Conservation (phyloP, 2,797 vertebrate genomes). For the Etheostoma perlongum region DNA sequence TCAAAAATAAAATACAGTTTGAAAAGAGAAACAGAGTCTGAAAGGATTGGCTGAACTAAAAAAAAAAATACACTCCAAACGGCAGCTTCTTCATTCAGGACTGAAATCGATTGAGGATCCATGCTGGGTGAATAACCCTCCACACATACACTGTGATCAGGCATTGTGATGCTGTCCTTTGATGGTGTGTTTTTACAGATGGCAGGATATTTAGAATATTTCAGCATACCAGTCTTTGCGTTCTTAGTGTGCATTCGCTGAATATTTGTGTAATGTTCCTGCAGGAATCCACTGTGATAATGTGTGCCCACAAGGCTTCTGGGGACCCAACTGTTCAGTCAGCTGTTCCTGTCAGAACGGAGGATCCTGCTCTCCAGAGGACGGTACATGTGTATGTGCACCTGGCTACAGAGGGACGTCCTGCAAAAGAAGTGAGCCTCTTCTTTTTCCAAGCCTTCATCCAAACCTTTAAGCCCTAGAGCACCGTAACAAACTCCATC, state of each 20-base stretch:
- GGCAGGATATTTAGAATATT: conserved; percentile 50
- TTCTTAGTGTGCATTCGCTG: conserved; percentile 48
- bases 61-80: conserved; percentile 55
- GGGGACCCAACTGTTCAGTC: conserved; percentile 98
- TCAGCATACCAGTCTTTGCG: conserved; percentile 40
- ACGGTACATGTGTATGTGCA: conserved; percentile 95
- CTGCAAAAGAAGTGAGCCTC: conserved; percentile 96
- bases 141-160: conserved; percentile 49
- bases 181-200: conserved; percentile 60
- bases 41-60: conserved; percentile 70
- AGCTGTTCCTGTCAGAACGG: conserved; percentile 97
- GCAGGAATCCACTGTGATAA: conserved; percentile 96
- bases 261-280: conserved; percentile 65
- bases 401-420: conserved; percentile 94
- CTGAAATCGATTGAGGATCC: conserved; percentile 61
- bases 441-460: conserved; percentile 13
- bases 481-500: conserved; percentile 34
- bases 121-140: conserved; percentile 51
- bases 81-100: conserved; percentile 53
- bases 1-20: conserved; percentile 84
- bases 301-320: conserved; percentile 91
- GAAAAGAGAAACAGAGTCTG: conserved; percentile 69
- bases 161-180: conserved; percentile 41
- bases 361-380: conserved; percentile 95
- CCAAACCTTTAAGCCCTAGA: conserved; percentile 7